Evolutionary conservation across 2,113 vertebrate genomes (phyloP), one percentile per base, ranked within the genome.

Genomic region (Pycnonotus jocosus): DNA sequence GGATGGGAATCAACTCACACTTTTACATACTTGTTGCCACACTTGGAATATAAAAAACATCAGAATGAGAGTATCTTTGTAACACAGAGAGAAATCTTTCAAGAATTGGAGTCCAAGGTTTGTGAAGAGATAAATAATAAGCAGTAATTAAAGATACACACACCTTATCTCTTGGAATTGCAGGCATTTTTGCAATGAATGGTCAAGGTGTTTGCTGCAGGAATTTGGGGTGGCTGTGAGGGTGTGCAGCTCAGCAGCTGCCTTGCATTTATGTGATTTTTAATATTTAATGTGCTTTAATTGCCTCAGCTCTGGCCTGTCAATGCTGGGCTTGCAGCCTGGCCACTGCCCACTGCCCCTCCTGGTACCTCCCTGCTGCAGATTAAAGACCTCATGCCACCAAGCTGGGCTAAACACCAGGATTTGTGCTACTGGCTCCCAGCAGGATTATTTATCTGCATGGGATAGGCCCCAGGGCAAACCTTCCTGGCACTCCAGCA

Each of bases 401-500:
- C 10, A 9, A 88, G 40, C 61, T 28, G 31, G 83, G 88, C 22
- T 81, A 57, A 89, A 54, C 4, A 40, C 4, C 15, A 81, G 56
- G 45, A 77, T 90, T 88, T 81, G 86, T 74, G 73, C 23, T 31
- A 6, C 71, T 15, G 23, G 64, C 96, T 96, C 93, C 92, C 86
- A 80, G 91, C 44, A 38, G 54, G 86, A 86, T 90, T 90, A 38
- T 22, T 42, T 85, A 94, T 86, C 96, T 97, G 71, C 85, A 71
- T 53, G 86, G 89, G 92, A 91, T 68, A 93, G 86, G 83, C 88
- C 92, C 1, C 40, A 92, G 94, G 96, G 94, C 95, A 96, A 94
- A 94, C 80, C 54, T 85, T 88, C 95, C 96, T 98, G 93, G 96
- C 90, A 92, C 81, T 94, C 81, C 92, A 93, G 97, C 94, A 97